Evolutionary conservation across 2,888 invertebrate species (phyloP).

Genomic region (Plebejus argus): DNA sequence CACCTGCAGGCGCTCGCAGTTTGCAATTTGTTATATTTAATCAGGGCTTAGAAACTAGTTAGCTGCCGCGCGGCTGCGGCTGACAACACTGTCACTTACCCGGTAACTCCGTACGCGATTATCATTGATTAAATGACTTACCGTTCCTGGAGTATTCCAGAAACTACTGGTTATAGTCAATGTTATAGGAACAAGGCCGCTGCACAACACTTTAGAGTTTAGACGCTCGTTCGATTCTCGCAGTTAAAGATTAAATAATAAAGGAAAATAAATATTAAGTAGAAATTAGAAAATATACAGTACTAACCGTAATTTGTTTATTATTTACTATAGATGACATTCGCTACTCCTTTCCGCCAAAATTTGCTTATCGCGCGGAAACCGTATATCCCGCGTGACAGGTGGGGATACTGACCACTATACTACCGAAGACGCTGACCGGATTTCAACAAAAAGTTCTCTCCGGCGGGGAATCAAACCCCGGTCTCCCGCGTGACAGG

Average conservation of each 20-base stretch:
- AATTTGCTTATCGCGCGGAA: no score
- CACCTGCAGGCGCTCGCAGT: neutral
- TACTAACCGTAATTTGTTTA: no score
- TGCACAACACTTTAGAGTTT: neutral
- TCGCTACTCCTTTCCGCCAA: no score
- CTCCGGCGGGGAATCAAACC: conserved; percentile 81
- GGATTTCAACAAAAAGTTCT: neutral
- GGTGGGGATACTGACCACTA: conserved; percentile 82
- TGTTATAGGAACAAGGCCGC: neutral
- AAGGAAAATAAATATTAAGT: no score
- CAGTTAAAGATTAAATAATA: no score
- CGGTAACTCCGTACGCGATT: neutral
- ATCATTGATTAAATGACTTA: conserved; percentile 12
- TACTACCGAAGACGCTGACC: conserved; percentile 69
- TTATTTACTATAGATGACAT: no score
- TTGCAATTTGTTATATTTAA: conserved; percentile 11
- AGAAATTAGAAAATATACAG: no score
- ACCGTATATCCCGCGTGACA: conserved; percentile 73
- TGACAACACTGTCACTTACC: conserved; percentile 1
- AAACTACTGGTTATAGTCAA: neutral
- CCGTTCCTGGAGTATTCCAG: neutral
- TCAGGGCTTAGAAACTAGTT: neutral
- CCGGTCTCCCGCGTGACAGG: conserved; percentile 82
- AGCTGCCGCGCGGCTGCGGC: neutral
- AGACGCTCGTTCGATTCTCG: no score